phyloP scores from a whole-genome alignment of 2,888 invertebrate species.

The Pachycephus smyrnensis region DNA sequence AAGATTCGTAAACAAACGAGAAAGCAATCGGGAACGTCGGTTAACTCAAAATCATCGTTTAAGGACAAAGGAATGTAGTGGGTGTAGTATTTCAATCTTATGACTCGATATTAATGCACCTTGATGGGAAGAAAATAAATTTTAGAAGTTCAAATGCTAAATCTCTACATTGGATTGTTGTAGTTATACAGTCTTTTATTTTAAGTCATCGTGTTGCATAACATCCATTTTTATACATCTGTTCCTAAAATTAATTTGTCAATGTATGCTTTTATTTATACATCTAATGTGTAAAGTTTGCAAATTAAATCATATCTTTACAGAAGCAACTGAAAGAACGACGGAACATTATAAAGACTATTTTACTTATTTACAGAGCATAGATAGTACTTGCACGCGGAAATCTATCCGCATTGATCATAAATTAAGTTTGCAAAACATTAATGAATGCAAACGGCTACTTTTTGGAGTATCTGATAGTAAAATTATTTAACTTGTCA shows the following conservation, averaged over 20 bases:
- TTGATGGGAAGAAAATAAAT: background rate
- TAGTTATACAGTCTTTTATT: background rate
- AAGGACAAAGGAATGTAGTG: background rate
- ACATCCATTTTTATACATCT: background rate
- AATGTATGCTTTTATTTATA: background rate
- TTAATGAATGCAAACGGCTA: background rate
- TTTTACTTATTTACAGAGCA: background rate
- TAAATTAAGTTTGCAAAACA: background rate
- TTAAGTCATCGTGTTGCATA: background rate
- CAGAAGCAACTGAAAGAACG: background rate
- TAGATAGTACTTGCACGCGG: background rate
- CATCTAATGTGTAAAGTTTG: background rate
- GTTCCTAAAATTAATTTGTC: background rate
- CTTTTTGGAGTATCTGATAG: background rate
- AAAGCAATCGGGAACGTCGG: slow-evolving; percentile 6
- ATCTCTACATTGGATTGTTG: background rate
- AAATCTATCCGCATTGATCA: background rate
- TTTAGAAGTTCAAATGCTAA: background rate
- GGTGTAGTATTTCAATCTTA: background rate
- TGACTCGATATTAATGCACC: too few relatives aligned
- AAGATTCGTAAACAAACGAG: slow-evolving; percentile 20
- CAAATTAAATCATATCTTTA: background rate
- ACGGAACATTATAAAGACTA: background rate
- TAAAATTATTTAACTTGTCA: background rate
- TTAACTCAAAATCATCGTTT: background rate